Base-by-base conservation (phyloP, 1,140 invertebrate genomes). In the Ctenoplectra terminalis region DNA sequence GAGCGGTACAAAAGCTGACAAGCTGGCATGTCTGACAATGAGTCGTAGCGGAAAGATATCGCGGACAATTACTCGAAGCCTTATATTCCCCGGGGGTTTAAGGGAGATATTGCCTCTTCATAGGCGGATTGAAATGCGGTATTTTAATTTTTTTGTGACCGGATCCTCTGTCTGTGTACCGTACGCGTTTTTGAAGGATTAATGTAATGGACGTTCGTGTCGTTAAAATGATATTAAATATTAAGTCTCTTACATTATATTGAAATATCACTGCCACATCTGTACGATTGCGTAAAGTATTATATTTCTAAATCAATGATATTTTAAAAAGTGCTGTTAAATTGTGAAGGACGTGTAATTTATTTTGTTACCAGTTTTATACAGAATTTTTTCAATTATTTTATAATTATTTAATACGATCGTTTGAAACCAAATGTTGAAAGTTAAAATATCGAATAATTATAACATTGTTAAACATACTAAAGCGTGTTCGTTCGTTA, bases 1-100 rank as follows among this genome's bases (percentile, higher is more conserved):
- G 56, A 79, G 29, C n/a, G 34, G 9, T 46, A 79, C 56, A 79
- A 72, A 79, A 72, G 67, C 67, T 60, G 43, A 79, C 67, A 79
- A 72, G 56, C 54, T 77, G 64, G 20, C 50, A 48, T 69, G 50
- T 20, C 40, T 58, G 40, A 70, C 75, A 58, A 70, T 70, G 75
- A 70, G 8, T 58, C 26, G 52, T 75, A 77, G 64, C 50, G 75
- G 40, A 58, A 70, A 70, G 75, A 46, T 77, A 77, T 70, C 64
- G 61, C 64, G 75, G 23, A 34, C 75, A 70, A 77, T 70, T 77
- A 75, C 31, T 46, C 46, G 73, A 58, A 56, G 40, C 29, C 66
- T 70, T 70, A 69, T 34, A n/a, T 29, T 58, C 34, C 29, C 50
- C 37, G 29, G 37, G 52, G 52, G 48, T 26, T 77, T 46, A 31